A percentile compares a stretch with the other conserved stretches of the same genome.
These are phyloP conservation scores for Ericerus pela DNA, from an alignment of 1,140 invertebrate species.

Conservation along the genomic window DNA sequence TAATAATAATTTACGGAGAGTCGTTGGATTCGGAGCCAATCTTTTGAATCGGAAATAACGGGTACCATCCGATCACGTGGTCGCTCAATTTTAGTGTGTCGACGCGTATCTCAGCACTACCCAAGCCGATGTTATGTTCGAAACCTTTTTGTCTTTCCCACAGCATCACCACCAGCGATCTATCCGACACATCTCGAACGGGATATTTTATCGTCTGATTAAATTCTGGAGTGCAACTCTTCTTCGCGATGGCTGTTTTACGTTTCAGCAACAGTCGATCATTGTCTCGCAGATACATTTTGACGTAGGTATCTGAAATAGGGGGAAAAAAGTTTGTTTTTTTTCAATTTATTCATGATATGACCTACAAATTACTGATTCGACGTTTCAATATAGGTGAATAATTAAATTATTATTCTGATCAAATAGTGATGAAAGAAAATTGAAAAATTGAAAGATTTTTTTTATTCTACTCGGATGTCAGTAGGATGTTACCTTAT, in stretches of 20 bases:
- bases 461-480: too few relatives aligned
- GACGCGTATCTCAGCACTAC: slow-evolving; percentile 67
- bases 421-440: too few relatives aligned
- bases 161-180: slow-evolving; percentile 71
- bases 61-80: slow-evolving; percentile 73
- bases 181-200: slow-evolving; percentile 67
- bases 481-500: too few relatives aligned
- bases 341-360: too few relatives aligned
- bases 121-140: slow-evolving; percentile 73
- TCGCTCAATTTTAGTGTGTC: slow-evolving; percentile 61
- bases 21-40: slow-evolving; percentile 51
- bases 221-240: slow-evolving; percentile 65
- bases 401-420: too few relatives aligned
- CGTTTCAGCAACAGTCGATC: slow-evolving; percentile 76
- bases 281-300: slow-evolving; percentile 78
- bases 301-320: slow-evolving; percentile 73
- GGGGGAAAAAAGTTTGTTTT: too few relatives aligned
- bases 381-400: too few relatives aligned
- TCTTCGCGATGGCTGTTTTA: slow-evolving; percentile 68
- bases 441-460: too few relatives aligned
- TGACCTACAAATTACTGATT: too few relatives aligned
- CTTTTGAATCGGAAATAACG: slow-evolving; percentile 64
- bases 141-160: slow-evolving; percentile 76
- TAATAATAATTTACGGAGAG: slow-evolving; percentile 38
- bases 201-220: slow-evolving; percentile 74